Percentiles rank a stretch among this genome's conserved stretches.
Conservation (phyloP, 2,888 invertebrate species). For the Lepidochitona cinerea region DNA sequence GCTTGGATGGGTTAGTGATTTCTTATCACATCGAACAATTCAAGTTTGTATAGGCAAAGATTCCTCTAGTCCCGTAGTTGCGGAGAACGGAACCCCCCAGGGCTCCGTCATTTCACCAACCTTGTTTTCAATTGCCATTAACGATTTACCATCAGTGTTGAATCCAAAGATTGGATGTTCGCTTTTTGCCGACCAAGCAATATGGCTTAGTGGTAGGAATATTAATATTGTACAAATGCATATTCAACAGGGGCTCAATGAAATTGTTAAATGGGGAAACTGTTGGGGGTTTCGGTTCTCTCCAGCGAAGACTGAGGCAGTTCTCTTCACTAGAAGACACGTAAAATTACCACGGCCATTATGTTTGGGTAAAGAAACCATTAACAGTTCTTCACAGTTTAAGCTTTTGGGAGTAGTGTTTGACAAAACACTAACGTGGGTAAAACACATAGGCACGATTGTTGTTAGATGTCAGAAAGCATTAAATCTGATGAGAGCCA, state of each 20-base stretch:
- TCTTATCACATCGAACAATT: not conserved
- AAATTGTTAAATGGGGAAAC: not conserved
- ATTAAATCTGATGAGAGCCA: not conserved
- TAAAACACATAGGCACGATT: not conserved
- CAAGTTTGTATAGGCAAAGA: not conserved
- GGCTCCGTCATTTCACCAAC: not conserved
- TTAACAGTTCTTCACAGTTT: not conserved
- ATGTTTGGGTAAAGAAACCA: not conserved
- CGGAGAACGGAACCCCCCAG: constrained; percentile 1
- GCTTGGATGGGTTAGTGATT: not conserved
- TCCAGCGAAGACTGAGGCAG: not conserved
- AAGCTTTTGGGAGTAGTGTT: not conserved
- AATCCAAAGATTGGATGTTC: not conserved
- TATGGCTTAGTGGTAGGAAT: not conserved
- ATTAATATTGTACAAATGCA: not conserved
- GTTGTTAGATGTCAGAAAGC: not conserved
- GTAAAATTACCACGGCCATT: not conserved
- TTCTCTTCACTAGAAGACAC: not conserved
- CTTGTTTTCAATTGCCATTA: not conserved
- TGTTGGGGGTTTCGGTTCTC: not conserved
- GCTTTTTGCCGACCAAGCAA: not conserved
- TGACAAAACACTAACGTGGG: not conserved
- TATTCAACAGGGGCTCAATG: not conserved
- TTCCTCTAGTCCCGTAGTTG: not conserved
- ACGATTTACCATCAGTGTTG: not conserved